Base-by-base conservation (phyloP, 2,797 vertebrate genomes). In the Clamator glandarius region DNA sequence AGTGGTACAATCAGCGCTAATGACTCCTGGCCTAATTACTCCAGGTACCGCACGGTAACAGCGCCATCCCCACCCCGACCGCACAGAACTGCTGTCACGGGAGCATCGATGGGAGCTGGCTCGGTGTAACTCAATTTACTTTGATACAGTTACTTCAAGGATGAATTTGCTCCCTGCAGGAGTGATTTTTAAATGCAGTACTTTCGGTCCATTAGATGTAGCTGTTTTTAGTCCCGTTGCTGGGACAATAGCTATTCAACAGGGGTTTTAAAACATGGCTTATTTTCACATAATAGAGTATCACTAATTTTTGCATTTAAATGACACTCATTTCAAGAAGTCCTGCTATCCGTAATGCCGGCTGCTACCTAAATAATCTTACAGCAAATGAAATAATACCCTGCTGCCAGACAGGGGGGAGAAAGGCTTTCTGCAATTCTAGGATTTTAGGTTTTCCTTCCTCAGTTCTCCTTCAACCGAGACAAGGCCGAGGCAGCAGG, bases 241-340 rank as follows among this genome's bases (percentile, higher is more conserved):
- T 72, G 90, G 89, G 84, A 94, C 87, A 84, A 90, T 80, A 94
- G 70, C 74, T 77, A 23, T 68, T 92, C 78, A 94, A 70, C 46
- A 51, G 55, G 16, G 20, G 33, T 46, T 35, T 69, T 55, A 36
- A 93, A 90, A 93, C 33, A 59, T 9, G 8, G 77, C 59, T 84
- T 92, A 82, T 93, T 96, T 94, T 90, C 93, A 82, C 48, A 61
- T 86, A 87, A 87, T 59, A 69, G 58, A 72, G n/a, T 48, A 81
- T 76, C 23, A 17, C 85, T 94, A 90, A 92, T 90, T 95, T 84
- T 57, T 93, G 77, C 88, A 90, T 95, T 92, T 93, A 90, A 88
- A 79, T 76, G 63, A 87, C 55, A 67, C 44, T 82, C 67, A 61
- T 92, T 86, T 89, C 78, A 41, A 90, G 78, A 64, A 93, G 84